Conservation (phyloP, 2,797 vertebrate genomes). For the Manis javanica region DNA sequence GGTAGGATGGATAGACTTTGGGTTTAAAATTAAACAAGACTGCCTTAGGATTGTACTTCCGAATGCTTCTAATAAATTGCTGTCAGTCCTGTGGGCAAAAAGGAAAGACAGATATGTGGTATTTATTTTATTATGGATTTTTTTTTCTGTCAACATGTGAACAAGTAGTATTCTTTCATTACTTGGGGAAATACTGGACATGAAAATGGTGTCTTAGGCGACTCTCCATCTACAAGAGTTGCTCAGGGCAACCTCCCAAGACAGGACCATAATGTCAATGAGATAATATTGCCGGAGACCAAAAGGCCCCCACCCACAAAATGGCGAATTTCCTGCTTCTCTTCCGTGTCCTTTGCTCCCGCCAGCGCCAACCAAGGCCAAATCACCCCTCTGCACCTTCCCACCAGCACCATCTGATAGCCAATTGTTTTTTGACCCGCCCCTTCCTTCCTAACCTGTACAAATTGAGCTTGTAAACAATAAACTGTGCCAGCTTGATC, state of each 20-base stretch:
- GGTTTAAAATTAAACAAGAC: constrained; percentile 55
- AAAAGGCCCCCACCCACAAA: too few relatives aligned
- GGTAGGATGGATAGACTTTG: background rate
- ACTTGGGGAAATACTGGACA: background rate
- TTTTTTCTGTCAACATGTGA: background rate
- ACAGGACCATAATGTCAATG: constrained; percentile 18
- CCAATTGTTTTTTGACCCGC: too few relatives aligned
- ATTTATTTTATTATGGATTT: background rate
- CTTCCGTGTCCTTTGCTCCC: too few relatives aligned
- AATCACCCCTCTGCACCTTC: too few relatives aligned
- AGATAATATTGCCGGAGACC: too few relatives aligned
- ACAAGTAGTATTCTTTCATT: background rate
- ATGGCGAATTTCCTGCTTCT: too few relatives aligned
- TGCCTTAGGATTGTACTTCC: constrained; percentile 45
- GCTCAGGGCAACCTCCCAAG: background rate
- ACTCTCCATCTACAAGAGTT: background rate
- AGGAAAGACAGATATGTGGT: background rate
- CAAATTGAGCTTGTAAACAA: too few relatives aligned
- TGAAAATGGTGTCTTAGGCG: background rate
- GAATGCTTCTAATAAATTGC: constrained; percentile 64
- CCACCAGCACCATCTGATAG: too few relatives aligned
- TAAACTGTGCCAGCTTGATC: too few relatives aligned
- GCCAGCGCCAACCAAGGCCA: too few relatives aligned
- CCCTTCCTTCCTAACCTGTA: too few relatives aligned
- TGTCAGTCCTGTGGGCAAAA: background rate